phyloP scores from a whole-genome alignment of 2,113 vertebrate genomes.

The Argyrosomus japonicus region DNA sequence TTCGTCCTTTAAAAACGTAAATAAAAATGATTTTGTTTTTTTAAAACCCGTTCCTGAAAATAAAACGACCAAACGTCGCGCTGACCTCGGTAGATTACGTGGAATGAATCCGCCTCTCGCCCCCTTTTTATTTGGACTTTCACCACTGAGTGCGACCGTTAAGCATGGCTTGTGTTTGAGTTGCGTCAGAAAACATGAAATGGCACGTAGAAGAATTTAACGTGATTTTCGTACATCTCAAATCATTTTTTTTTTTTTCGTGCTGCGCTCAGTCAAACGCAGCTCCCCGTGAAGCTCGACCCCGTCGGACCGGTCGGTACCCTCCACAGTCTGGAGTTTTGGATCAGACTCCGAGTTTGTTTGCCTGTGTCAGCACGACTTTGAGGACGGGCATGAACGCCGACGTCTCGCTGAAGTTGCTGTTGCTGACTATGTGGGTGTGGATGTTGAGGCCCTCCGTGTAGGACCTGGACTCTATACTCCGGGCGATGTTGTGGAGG shows the following conservation, averaged over 20 bases:
- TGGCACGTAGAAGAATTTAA: slow-evolving; percentile 49
- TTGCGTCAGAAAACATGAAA: slow-evolving; percentile 41
- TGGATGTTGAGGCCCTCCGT: slow-evolving; percentile 92
- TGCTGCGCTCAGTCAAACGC: neutral
- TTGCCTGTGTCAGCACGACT: slow-evolving; percentile 96
- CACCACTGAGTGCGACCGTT: slow-evolving; percentile 56
- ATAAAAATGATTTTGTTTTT: too few relatives aligned
- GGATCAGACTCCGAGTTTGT: slow-evolving; percentile 90
- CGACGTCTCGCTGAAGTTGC: slow-evolving; percentile 98
- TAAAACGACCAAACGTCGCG: too few relatives aligned
- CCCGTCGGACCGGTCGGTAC: neutral
- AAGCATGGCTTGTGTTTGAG: slow-evolving; percentile 71
- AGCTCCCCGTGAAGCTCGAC: slow-evolving; percentile 17
- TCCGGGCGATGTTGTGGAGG: slow-evolving; percentile 93
- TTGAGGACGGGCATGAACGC: slow-evolving; percentile 99
- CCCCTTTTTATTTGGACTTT: slow-evolving; percentile 34
- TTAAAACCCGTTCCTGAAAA: too few relatives aligned
- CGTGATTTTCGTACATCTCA: slow-evolving; percentile 32
- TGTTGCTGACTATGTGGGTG: slow-evolving; percentile 96
- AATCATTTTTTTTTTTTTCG: slow-evolving; percentile 7
- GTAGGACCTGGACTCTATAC: slow-evolving; percentile 91
- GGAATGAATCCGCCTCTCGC: too few relatives aligned
- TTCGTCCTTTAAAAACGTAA: too few relatives aligned
- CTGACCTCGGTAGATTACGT: too few relatives aligned
- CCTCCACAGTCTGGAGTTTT: neutral